Evolutionary conservation across 2,888 invertebrate genomes (phyloP).

Genomic region (Calameuta idolon): DNA sequence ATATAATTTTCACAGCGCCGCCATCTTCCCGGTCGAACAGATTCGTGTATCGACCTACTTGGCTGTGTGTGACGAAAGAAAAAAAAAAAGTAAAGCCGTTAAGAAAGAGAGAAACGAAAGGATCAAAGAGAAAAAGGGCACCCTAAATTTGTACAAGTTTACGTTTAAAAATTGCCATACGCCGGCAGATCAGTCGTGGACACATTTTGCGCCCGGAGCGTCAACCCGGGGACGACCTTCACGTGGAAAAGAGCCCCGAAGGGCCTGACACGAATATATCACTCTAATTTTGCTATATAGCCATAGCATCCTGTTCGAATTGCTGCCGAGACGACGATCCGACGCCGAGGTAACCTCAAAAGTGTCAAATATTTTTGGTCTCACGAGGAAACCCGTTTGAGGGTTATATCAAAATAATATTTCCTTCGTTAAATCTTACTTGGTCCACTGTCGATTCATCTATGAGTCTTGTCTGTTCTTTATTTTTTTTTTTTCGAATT

Average conservation of each 20-base stretch:
- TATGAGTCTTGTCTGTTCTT: slow-evolving; percentile 9
- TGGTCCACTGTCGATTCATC: background rate
- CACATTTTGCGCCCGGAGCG: background rate
- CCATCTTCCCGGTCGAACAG: background rate
- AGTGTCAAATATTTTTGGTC: background rate
- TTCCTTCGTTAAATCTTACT: background rate
- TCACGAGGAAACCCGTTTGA: background rate
- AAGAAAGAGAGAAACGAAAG: background rate
- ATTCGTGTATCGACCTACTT: background rate
- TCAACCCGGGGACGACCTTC: background rate
- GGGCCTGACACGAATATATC: background rate
- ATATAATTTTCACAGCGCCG: background rate
- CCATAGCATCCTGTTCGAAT: background rate
- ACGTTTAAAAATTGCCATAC: background rate
- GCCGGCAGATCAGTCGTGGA: background rate
- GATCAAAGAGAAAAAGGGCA: background rate
- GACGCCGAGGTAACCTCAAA: background rate
- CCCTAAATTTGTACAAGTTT: background rate
- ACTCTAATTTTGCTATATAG: background rate
- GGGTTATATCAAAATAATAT: background rate
- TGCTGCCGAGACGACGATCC: background rate
- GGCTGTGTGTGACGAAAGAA: background rate
- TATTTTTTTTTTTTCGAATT: slow-evolving; percentile 21
- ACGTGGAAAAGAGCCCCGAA: background rate
- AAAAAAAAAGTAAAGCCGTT: background rate